These are phyloP conservation scores for Tachypleus tridentatus DNA, from an alignment of 1,140 invertebrate genomes.

Conservation along the genomic window DNA sequence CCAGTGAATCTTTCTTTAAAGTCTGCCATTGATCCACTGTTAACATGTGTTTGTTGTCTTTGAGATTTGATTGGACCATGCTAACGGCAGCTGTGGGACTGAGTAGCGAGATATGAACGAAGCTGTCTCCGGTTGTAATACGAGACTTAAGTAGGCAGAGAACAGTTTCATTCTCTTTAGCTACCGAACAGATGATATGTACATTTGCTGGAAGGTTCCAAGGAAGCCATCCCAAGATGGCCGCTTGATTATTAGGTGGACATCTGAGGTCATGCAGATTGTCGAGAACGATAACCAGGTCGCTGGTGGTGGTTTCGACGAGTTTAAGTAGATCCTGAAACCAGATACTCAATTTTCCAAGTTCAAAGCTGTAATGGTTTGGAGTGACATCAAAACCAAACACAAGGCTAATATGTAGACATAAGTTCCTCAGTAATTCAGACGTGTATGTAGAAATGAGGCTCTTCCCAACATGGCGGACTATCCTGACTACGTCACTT, in stretches of 20 bases:
- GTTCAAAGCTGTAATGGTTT: conserved; percentile 67
- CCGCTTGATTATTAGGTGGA: conserved; percentile 60
- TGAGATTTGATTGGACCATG: conserved; percentile 20
- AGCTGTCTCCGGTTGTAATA: conserved; percentile 22
- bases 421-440: conserved; percentile 59
- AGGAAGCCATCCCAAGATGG: conserved; percentile 62
- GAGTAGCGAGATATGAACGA: conserved; percentile 20
- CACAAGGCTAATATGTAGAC: conserved; percentile 64
- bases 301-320: conserved; percentile 26
- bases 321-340: conserved; percentile 47
- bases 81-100: conserved; percentile 4
- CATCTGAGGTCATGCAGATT: conserved; percentile 65
- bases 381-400: conserved; percentile 62
- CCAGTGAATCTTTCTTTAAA: conserved; percentile 6
- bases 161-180: conserved; percentile 18
- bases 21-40: conserved; percentile 20
- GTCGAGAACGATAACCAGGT: conserved; percentile 61
- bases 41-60: conserved; percentile 17
- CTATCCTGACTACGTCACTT: conserved; percentile 47
- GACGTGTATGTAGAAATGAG: conserved; percentile 69
- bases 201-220: conserved; percentile 60
- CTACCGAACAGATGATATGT: conserved; percentile 48
- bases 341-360: conserved; percentile 69
- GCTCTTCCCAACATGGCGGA: conserved; percentile 57
- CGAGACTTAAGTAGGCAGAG: conserved; percentile 22